A percentile compares a stretch with the other conserved stretches of the same genome.
Conservation (phyloP, 2,113 vertebrate genomes). For the Cyrtonyx montezumae region DNA sequence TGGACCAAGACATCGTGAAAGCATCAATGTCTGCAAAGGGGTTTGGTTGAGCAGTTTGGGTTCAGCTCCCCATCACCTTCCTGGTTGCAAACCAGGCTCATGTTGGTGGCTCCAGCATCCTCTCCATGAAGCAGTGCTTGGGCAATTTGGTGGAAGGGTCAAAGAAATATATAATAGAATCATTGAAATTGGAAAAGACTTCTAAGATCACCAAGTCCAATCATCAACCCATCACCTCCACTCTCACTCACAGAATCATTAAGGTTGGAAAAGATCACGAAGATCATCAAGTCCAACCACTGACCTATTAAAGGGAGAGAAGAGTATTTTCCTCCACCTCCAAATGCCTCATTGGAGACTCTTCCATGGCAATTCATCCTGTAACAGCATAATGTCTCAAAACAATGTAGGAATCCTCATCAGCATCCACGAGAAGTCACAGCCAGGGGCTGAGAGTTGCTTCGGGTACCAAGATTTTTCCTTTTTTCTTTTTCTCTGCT, state of each 20-base stretch:
- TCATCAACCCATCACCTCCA: too few species aligned
- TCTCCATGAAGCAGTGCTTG: neutral
- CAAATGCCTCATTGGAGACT: neutral
- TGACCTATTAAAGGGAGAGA: neutral
- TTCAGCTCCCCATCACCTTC: neutral
- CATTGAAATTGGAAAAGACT: too few species aligned
- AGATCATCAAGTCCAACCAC: too few species aligned
- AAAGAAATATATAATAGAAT: neutral
- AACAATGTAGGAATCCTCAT: neutral
- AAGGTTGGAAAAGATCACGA: too few species aligned
- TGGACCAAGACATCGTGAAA: neutral
- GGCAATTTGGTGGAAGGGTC: neutral
- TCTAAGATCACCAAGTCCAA: too few species aligned
- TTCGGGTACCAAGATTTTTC: neutral
- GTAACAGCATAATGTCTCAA: accelerated
- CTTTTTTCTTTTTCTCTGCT: neutral
- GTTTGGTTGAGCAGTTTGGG: neutral
- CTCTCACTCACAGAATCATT: too few species aligned
- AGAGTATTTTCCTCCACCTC: neutral
- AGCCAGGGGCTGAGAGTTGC: neutral
- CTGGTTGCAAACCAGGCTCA: neutral
- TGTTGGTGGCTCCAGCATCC: neutral
- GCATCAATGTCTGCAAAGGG: accelerated
- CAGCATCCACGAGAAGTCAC: neutral
- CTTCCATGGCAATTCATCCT: neutral